Base-by-base conservation (phyloP, 2,888 invertebrate genomes). In the Nomada lathburiana region DNA sequence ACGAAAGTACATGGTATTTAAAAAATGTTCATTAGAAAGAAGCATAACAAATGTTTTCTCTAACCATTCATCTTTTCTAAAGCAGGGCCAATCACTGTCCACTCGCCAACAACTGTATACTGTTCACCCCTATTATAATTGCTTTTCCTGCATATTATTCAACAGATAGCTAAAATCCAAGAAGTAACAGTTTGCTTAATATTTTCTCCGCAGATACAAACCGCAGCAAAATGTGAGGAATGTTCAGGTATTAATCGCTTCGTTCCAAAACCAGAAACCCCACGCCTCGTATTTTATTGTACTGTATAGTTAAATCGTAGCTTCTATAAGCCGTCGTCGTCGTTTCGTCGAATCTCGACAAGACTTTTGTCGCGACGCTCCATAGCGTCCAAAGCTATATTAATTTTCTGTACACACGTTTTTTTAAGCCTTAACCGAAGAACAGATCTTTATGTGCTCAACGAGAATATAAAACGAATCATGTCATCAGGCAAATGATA, bases 231-330 rank as follows among this genome's bases (percentile, higher is more conserved):
- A 62, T 57, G 71, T 71, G 75, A 64, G 62, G 82, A 86, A 55
- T 78, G 72, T 86, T 82, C 92, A 94, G 93, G 93, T 94, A 94
- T 89, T 88, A 89, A 89, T 87, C 86, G 91, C 87, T 91, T 91
- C 87, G 89, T 89, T 89, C 89, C 92, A 83, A 90, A 90, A 86
- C 84, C 90, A 80, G 89, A 91, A 86, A 88, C 87, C 85, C 86
- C 91, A 84, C 90, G 89, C 86, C 91, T 92, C 88, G 93, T 93
- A 88, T 93, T 93, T 92, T 93, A 92, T 83, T 93, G 92, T 90
- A 92, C 90, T 82, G 90, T 93, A 88, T 93, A 91, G 90, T 85
- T 85, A 85, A 86, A 69, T 73, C 73, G 76, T 89, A 89, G 86
- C 76, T 76, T 86, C 84, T 86, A 79, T 72, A 83, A 76, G 62